Base-by-base conservation (phyloP, 2,797 vertebrate species). In the Synanceia verrucosa region DNA sequence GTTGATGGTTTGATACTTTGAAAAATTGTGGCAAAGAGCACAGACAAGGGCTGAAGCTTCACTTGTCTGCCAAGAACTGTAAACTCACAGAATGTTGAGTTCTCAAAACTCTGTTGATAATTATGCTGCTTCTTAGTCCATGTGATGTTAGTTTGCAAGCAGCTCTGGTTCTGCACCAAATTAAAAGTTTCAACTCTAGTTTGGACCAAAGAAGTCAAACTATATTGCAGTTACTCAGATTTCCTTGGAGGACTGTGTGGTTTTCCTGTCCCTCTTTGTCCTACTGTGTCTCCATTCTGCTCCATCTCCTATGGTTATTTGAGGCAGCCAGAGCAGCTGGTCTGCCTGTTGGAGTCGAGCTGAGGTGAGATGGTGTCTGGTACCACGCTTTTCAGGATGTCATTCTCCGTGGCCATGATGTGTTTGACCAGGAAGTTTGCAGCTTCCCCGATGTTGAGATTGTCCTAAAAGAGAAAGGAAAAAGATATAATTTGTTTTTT, bases 401-500 rank as follows among this genome's bases (percentile, higher is more conserved):
- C 95, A 19, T 93, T 96, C 88, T 99, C 97, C 1, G 93, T 97
- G 29, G 97, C 96, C 81, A 99, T 97, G 74, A 99, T 99, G 85
- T 99, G 97, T 81, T 97, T 98, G 86, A 99, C 97, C 82, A 99
- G 90, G 90, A 97, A 96, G 89, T 96, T 96, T 70, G 97, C 96
- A 37, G 97, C 98, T 88, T 99, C 97, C 0, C 92, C 94, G 50
- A 99, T 97, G 91, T 98, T 98, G 86, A 98, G 92, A 57, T 99
- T 98, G 87, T 99, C 98, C 98, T 99, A 9, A 18, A 62, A 36
- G 10, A 76, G 43, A 82, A 11, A 59, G 24, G 73, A 43, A 68
- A 59, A 9, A 8, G 9, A 75, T 21, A 44, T 1, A 9, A 39
- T 58, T 14, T 4, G 3, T 29, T 19, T 50, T n/a, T 52, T 12